A percentile compares a stretch with the other conserved stretches of the same genome.
Conservation (phyloP, 1,140 invertebrate species). For the Leguminivora glycinivorella region DNA sequence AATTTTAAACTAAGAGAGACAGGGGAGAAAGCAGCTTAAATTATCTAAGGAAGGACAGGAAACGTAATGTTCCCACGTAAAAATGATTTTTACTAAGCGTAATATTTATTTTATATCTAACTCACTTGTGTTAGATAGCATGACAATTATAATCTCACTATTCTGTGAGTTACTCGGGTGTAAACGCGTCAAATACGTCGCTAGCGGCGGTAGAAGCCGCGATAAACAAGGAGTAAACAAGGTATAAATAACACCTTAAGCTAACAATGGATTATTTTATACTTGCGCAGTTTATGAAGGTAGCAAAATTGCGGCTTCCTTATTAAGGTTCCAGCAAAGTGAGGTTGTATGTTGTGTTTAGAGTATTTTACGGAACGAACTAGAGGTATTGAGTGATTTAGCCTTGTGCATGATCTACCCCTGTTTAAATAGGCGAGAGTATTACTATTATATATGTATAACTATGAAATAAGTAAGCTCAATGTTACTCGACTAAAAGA, state of each 20-base stretch:
- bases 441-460: too few relatives aligned
- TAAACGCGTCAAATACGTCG: constrained; percentile 46
- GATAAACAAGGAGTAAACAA: constrained; percentile 35
- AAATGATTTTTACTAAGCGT: too few relatives aligned
- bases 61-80: too few relatives aligned
- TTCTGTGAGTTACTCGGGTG: constrained; percentile 31
- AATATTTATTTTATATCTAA: not conserved
- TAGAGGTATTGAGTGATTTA: too few relatives aligned
- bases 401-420: too few relatives aligned
- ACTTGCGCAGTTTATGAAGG: not conserved
- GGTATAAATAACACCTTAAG: constrained; percentile 37
- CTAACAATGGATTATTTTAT: constrained; percentile 14
- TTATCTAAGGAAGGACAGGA: too few relatives aligned
- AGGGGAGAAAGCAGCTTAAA: too few relatives aligned
- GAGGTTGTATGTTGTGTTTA: not conserved
- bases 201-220: constrained; percentile 41
- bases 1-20: too few relatives aligned
- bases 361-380: not conserved
- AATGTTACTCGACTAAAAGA: too few relatives aligned
- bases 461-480: too few relatives aligned
- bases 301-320: constrained; percentile 3
- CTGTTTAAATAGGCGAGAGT: too few relatives aligned
- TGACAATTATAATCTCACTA: not conserved
- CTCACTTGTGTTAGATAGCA: not conserved
- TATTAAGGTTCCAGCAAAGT: not conserved